Percentiles rank a stretch among this genome's conserved stretches.
These are phyloP conservation scores for Drosophila trichaetosa DNA, from an alignment of 2,888 invertebrate species.

Conservation along the genomic window DNA sequence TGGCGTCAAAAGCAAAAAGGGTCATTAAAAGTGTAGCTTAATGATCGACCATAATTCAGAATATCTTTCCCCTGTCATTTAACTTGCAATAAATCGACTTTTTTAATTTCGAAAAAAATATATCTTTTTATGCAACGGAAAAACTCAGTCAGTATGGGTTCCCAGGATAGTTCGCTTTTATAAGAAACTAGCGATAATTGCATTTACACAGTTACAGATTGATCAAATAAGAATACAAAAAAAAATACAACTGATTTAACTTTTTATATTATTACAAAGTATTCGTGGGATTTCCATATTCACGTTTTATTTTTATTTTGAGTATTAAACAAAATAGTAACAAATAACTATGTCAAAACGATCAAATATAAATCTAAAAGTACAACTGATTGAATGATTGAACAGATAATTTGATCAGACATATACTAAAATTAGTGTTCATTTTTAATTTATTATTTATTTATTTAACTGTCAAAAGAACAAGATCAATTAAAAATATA, in stretches of 20 bases:
- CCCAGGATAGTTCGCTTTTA: not conserved
- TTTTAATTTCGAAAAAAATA: constrained; percentile 4
- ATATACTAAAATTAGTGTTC: not conserved
- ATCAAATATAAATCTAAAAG: not conserved
- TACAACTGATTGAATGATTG: not conserved
- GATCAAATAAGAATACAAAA: not conserved
- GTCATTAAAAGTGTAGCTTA: constrained; percentile 42
- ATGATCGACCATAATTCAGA: constrained; percentile 32
- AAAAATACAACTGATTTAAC: too few species aligned
- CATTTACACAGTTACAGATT: not conserved
- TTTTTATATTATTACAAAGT: not conserved
- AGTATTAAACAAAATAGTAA: fast-evolving
- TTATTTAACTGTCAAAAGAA: not conserved
- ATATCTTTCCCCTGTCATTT: constrained; percentile 9
- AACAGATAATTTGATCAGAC: too few species aligned
- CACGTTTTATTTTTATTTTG: not conserved
- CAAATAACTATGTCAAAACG: too few species aligned
- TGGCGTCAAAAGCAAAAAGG: not conserved
- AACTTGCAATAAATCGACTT: constrained; percentile 1
- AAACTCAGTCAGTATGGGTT: constrained; percentile 10
- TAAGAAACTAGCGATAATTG: constrained; percentile 9
- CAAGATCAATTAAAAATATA: not conserved
- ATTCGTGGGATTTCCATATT: not conserved
- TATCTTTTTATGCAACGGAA: constrained; percentile 3
- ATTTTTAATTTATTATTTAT: not conserved